Conservation (phyloP, 2,888 invertebrate species). For the Drosophila falleni region DNA sequence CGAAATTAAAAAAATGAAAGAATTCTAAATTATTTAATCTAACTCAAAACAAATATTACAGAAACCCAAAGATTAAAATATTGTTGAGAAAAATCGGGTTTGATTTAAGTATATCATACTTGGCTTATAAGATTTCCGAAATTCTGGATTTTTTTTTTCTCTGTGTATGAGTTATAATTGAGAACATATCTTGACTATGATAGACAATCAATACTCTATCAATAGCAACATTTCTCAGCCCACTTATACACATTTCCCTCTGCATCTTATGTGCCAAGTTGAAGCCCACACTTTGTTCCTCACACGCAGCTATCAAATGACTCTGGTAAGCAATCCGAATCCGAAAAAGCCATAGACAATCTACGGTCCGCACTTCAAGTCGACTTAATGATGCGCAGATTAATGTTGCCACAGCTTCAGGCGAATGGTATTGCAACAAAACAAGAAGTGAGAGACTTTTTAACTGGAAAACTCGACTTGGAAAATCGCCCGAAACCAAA, state of each 20-base stretch:
- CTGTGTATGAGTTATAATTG: not conserved
- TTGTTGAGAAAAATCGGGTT: too few relatives aligned
- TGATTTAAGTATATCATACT: too few relatives aligned
- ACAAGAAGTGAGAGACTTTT: constrained; percentile 38
- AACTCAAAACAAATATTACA: too few relatives aligned
- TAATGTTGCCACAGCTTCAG: constrained; percentile 66
- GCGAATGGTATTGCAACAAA: constrained; percentile 41
- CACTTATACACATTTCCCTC: constrained; percentile 23
- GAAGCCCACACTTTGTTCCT: constrained; percentile 59
- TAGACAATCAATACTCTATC: constrained; percentile 4
- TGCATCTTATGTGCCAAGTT: constrained; percentile 13
- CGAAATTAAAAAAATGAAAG: too few relatives aligned
- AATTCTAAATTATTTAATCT: too few relatives aligned
- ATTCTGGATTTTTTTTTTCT: too few relatives aligned
- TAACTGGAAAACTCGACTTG: constrained; percentile 18
- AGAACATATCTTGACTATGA: not conserved
- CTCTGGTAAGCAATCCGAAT: constrained; percentile 21
- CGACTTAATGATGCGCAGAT: constrained; percentile 72
- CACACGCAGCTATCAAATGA: constrained; percentile 54
- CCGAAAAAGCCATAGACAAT: constrained; percentile 41
- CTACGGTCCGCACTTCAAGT: constrained; percentile 40
- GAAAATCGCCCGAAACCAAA: constrained; percentile 38
- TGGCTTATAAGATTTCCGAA: too few relatives aligned
- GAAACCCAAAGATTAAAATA: too few relatives aligned
- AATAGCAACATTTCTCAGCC: constrained; percentile 7